Base-by-base conservation (phyloP, 2,888 invertebrate genomes). In the Leucania comma region DNA sequence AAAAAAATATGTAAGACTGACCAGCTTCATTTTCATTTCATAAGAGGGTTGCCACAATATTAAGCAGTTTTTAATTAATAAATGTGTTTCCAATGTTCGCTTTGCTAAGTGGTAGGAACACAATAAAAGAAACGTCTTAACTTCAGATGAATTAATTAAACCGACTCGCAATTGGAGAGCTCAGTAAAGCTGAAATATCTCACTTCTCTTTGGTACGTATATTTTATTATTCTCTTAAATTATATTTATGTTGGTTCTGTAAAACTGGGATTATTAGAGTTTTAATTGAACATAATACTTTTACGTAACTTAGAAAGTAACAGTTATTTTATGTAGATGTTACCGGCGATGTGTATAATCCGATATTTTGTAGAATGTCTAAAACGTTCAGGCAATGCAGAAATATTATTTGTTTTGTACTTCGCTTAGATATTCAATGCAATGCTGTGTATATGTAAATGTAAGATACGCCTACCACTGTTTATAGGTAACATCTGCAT, bases 1-100 rank as follows among this genome's bases (percentile, higher is more conserved):
- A n/a, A 1, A 29, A 2, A 72, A 58, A 48, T 4, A 32, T 14
- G 20, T 38, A 26, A 68, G 22, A 60, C 12, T 32, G 22, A 32
- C 22, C 51, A 66, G 24, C 29, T 53, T 3, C 20, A 50, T 64
- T 72, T 57, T 66, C 46, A 63, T 63, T 76, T 64, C 9, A 35
- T 6, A 29, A 29, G 2, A 32, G 51, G 12, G 22, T 51, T 61
- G 32, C 61, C 64, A 51, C 53, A 46, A 56, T 84, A 82, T 82
- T 73, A 75, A 60, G 68, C 81, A 80, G 80, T 80, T 89, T 87
- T 90, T 88, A 92, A 92, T 92, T 92, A 92, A 91, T 92, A 89
- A 91, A 89, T 87, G 84, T 80, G 78, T 80, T 78, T 83, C 77
- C 81, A 85, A 85, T 87, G 87, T 87, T 87, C 83, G 80, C 81